These are phyloP conservation scores for Clepsis dumicolana DNA, from an alignment of 2,888 invertebrate genomes.

Conservation along the genomic window DNA sequence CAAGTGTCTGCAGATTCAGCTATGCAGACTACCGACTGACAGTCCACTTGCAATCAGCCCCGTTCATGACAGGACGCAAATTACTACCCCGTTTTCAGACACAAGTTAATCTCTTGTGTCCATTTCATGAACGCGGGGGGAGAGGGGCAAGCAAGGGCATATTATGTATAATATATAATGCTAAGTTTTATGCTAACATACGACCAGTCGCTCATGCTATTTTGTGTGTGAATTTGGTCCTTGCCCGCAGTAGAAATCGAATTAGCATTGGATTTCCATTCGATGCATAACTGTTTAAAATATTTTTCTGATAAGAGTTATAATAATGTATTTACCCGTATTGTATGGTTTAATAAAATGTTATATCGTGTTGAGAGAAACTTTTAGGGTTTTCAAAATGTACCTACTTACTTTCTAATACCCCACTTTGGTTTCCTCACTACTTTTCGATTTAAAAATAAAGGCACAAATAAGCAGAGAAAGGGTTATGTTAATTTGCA, in stretches of 20 bases:
- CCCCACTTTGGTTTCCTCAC: too few relatives aligned
- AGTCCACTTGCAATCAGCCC: not conserved
- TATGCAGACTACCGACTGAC: not conserved
- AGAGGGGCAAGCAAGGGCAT: too few relatives aligned
- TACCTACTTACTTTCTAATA: not conserved
- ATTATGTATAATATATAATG: too few relatives aligned
- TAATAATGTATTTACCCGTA: not conserved
- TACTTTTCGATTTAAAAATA: too few relatives aligned
- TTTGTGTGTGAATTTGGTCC: not conserved
- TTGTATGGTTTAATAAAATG: not conserved
- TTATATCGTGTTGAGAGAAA: not conserved
- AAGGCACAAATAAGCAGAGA: not conserved
- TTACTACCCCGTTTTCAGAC: not conserved
- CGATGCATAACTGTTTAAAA: not conserved
- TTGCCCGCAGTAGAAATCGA: not conserved
- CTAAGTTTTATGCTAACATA: too few relatives aligned
- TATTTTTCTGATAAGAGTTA: not conserved
- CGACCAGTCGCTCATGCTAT: not conserved
- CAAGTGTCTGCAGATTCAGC: not conserved
- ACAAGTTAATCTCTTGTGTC: not conserved
- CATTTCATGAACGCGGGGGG: too few relatives aligned
- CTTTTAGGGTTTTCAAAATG: not conserved
- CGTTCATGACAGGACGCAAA: not conserved
- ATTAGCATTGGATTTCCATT: not conserved
- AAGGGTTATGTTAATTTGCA: not conserved